phyloP scores from a whole-genome alignment of 2,113 vertebrate genomes.

The Prionailurus bengalensis region DNA sequence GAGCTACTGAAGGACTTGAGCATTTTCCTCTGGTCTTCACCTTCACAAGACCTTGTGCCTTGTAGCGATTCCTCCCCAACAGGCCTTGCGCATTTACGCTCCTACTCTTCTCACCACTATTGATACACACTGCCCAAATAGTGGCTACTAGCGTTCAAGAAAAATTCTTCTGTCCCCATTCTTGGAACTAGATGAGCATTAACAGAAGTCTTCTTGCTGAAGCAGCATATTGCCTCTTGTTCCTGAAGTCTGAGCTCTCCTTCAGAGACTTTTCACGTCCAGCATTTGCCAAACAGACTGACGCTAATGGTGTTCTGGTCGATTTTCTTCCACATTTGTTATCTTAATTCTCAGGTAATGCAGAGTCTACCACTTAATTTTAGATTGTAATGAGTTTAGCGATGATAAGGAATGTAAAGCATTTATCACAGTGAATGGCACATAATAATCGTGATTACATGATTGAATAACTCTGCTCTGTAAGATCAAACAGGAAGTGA shows the following conservation, averaged over 20 bases:
- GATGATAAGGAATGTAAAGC: not conserved
- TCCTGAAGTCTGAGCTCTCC: not conserved
- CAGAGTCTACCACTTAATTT: not conserved
- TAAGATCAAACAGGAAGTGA: not conserved
- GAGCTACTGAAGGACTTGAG: not conserved
- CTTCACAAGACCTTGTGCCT: not conserved
- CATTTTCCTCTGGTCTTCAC: not conserved
- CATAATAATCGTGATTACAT: not conserved
- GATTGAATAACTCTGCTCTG: not conserved
- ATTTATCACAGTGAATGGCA: not conserved
- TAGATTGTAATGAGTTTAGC: not conserved
- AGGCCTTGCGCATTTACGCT: not conserved
- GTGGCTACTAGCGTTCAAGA: not conserved
- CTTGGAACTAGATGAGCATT: not conserved
- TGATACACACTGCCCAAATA: not conserved
- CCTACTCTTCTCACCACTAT: not conserved
- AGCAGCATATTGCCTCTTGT: fast-evolving
- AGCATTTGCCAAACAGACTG: not conserved
- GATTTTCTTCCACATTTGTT: not conserved
- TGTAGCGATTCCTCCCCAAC: not conserved
- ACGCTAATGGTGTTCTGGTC: not conserved
- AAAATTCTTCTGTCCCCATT: not conserved
- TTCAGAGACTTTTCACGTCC: not conserved
- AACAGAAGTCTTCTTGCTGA: not conserved
- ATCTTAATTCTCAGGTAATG: not conserved